These are phyloP conservation scores for Epinotia brunnichana DNA, from an alignment of 2,888 invertebrate genomes.

Conservation along the genomic window DNA sequence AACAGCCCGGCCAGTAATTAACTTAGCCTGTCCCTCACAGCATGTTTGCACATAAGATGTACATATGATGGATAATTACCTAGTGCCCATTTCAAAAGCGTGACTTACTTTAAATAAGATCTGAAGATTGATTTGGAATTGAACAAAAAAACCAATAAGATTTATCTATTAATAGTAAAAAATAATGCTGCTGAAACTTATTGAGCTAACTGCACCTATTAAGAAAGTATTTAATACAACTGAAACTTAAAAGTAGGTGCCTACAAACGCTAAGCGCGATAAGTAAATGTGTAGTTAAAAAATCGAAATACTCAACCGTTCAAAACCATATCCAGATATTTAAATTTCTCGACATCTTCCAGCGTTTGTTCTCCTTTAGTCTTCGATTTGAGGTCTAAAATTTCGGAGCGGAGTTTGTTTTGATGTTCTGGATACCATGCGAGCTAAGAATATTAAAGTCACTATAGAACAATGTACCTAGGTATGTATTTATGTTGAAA, in stretches of 20 bases:
- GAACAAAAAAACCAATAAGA: too few species aligned
- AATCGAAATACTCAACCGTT: conserved; percentile 15
- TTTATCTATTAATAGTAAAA: neutral
- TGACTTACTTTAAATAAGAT: too few species aligned
- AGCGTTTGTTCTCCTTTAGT: conserved; percentile 49
- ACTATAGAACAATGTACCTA: neutral
- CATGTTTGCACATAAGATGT: neutral
- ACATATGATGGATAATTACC: neutral
- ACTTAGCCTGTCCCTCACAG: neutral
- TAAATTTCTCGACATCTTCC: conserved; percentile 52
- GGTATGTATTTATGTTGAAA: too few species aligned
- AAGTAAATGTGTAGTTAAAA: neutral
- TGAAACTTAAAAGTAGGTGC: too few species aligned
- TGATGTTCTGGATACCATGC: conserved; percentile 32
- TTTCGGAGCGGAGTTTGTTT: conserved; percentile 47
- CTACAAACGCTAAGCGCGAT: too few species aligned
- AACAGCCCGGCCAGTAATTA: neutral
- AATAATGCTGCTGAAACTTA: too few species aligned
- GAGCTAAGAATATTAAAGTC: conserved; percentile 10
- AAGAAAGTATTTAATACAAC: too few species aligned
- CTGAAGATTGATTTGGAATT: too few species aligned
- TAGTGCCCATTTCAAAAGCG: too few species aligned
- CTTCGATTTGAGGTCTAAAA: conserved; percentile 46
- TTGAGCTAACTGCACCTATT: too few species aligned
- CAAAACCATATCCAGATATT: conserved; percentile 51